Percentiles rank a stretch among this genome's conserved stretches.
These are phyloP conservation scores for Drosophila tripunctata DNA, from an alignment of 2,888 invertebrate genomes.

Conservation along the genomic window DNA sequence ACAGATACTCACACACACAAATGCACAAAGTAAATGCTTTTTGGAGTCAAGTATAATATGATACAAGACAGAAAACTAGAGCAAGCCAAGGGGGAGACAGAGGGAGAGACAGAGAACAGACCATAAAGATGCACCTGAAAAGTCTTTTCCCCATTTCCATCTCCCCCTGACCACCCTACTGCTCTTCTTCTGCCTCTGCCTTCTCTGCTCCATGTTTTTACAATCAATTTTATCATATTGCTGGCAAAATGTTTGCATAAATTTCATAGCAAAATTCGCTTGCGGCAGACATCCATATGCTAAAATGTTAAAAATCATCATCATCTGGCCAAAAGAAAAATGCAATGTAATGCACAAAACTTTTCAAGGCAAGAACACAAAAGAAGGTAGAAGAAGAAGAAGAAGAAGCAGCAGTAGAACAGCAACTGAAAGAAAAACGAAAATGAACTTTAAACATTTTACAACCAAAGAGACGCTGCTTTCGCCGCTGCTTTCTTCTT, in stretches of 20 bases:
- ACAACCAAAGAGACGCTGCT: constrained; percentile 41
- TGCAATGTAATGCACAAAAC: constrained; percentile 64
- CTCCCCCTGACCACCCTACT: not conserved
- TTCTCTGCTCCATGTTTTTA: constrained; percentile 39
- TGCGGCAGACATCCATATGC: constrained; percentile 57
- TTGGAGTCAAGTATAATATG: constrained; percentile 20
- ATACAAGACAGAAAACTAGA: not conserved
- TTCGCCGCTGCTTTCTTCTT: too few relatives aligned
- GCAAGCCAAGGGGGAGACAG: not conserved
- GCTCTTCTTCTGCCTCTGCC: not conserved
- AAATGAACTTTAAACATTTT: constrained; percentile 56
- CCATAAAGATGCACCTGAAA: constrained; percentile 16
- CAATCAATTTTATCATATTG: constrained; percentile 75
- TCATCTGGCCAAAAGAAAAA: constrained; percentile 42
- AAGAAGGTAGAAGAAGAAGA: not conserved
- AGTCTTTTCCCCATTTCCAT: constrained; percentile 4
- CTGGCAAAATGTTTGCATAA: constrained; percentile 70
- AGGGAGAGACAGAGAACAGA: constrained; percentile 3
- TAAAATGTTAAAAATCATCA: constrained; percentile 62
- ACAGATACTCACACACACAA: constrained; percentile 36
- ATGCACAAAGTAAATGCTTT: constrained; percentile 31
- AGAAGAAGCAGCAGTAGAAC: not conserved
- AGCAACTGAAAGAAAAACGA: constrained; percentile 14
- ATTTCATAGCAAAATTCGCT: constrained; percentile 53
- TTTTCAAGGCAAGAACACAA: constrained; percentile 38